phyloP scores from a whole-genome alignment of 2,888 invertebrate species.

The Aethes cnicana region DNA sequence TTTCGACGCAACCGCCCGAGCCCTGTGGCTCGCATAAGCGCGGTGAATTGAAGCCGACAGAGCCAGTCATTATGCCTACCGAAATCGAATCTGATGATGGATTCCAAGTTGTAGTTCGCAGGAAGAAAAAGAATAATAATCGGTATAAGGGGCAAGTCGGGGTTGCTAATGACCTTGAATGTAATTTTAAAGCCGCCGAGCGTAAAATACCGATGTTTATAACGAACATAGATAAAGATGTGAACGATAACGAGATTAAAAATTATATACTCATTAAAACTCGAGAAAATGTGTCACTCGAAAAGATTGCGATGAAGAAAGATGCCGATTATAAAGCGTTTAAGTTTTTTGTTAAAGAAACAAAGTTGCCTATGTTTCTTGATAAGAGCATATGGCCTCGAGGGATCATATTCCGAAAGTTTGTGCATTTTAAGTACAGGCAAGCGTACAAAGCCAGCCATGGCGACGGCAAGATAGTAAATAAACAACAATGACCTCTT shows the following conservation, averaged over 20 bases:
- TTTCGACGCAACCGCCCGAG: background rate
- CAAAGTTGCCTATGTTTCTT: background rate
- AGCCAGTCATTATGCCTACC: background rate
- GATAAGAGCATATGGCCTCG: background rate
- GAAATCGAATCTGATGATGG: background rate
- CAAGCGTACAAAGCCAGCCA: background rate
- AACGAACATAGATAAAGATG: constrained; percentile 4
- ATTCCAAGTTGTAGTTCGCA: background rate
- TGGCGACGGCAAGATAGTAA: background rate
- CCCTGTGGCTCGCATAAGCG: background rate
- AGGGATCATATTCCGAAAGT: background rate
- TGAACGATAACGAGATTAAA: background rate
- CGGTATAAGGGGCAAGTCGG: background rate
- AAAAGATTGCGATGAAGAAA: background rate
- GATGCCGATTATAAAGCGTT: background rate
- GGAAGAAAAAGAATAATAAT: background rate
- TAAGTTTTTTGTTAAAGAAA: background rate
- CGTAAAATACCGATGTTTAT: constrained; percentile 7
- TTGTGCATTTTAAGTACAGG: background rate
- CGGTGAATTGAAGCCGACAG: background rate
- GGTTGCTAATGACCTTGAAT: background rate
- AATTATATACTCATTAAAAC: background rate
- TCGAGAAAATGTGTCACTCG: background rate
- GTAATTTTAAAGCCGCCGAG: constrained; percentile 14
- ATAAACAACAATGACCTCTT: background rate